phyloP scores from a whole-genome alignment of 2,797 vertebrate genomes.

The Cygnus olor region DNA sequence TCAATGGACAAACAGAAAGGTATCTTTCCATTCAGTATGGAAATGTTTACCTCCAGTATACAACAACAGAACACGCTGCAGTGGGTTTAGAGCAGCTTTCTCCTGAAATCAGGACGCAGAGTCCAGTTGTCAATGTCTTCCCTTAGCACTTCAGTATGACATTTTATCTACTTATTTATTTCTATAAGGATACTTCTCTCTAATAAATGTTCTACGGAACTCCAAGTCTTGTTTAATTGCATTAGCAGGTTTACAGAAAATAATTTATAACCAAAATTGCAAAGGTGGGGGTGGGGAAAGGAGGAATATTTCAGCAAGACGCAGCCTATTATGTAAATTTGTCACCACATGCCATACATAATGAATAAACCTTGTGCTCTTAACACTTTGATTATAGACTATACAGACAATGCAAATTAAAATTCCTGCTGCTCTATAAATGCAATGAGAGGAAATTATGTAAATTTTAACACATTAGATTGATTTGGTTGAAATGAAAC shows the following conservation, averaged over 20 bases:
- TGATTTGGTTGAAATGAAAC: conserved; percentile 72
- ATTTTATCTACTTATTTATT: background rate
- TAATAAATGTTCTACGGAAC: background rate
- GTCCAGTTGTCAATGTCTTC: conserved; percentile 1
- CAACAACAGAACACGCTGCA: background rate
- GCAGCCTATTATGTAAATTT: conserved; percentile 70
- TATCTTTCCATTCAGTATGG: background rate
- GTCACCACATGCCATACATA: conserved; percentile 64
- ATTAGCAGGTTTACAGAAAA: conserved; percentile 34
- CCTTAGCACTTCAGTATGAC: conserved; percentile 3
- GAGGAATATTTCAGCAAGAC: conserved; percentile 50
- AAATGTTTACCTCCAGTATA: background rate
- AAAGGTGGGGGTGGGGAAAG: background rate
- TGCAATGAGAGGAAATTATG: conserved; percentile 66
- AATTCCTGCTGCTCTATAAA: conserved; percentile 68
- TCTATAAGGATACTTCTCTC: background rate
- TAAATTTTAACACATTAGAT: conserved; percentile 72
- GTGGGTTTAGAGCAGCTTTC: background rate
- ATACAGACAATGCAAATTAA: conserved; percentile 79
- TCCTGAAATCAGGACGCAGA: conserved; percentile 21
- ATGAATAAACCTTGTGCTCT: conserved; percentile 75
- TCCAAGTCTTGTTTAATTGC: conserved; percentile 7
- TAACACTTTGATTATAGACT: conserved; percentile 79
- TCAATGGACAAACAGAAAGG: background rate
- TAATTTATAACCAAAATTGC: background rate